Percentiles rank a stretch among this genome's conserved stretches.
Conservation (phyloP, 2,113 vertebrate genomes). For the Brachypodius melanocephalos region DNA sequence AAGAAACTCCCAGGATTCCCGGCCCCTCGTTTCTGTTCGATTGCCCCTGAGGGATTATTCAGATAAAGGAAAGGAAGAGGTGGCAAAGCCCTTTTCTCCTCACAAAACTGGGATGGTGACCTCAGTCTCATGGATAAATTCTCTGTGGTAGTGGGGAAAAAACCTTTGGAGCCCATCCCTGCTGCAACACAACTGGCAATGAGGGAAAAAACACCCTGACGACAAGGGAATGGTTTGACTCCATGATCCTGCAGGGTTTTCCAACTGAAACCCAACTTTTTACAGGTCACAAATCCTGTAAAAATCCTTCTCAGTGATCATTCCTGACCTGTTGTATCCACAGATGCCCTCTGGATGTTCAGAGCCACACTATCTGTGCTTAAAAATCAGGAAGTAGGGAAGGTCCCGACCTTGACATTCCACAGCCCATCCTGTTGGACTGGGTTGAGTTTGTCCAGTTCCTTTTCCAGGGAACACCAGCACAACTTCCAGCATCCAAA, state of each 20-base stretch:
- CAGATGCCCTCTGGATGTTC: not conserved
- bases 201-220: not conserved
- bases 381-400: not conserved
- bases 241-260: not conserved
- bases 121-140: not conserved
- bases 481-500: not conserved
- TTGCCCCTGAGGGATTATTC: rapidly evolving
- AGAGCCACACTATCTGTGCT: rapidly evolving
- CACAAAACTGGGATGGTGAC: not conserved
- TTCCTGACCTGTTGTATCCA: not conserved
- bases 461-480: not conserved
- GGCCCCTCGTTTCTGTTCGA: not conserved
- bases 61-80: not conserved
- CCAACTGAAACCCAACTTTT: not conserved
- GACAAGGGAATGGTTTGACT: rapidly evolving
- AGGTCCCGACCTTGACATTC: not conserved
- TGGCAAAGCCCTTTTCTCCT: not conserved
- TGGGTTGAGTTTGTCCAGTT: not conserved
- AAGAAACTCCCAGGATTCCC: not conserved
- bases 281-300: not conserved
- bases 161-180: not conserved
- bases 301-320: not conserved
- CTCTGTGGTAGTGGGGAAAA: not conserved
- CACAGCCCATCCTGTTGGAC: not conserved
- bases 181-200: rapidly evolving